phyloP scores from a whole-genome alignment of 2,888 invertebrate genomes.

The Lycophotia porphyrea region DNA sequence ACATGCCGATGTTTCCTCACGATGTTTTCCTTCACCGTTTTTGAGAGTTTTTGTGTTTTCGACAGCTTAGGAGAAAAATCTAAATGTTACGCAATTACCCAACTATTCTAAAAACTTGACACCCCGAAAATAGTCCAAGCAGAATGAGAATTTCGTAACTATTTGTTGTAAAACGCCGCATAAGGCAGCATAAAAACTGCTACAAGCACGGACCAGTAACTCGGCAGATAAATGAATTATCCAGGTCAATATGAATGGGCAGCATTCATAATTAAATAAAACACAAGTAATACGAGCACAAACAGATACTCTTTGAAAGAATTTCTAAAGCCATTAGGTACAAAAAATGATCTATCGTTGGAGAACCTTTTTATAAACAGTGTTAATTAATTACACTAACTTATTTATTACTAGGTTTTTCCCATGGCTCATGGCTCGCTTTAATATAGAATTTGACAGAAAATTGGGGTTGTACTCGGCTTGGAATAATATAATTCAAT shows the following conservation, averaged over 20 bases:
- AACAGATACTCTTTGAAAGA: constrained; percentile 6
- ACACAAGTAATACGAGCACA: neutral
- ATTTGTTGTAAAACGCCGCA: neutral
- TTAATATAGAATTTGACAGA: too few species aligned
- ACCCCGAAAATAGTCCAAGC: neutral
- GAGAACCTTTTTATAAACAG: neutral
- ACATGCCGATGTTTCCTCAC: too few species aligned
- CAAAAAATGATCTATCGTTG: neutral
- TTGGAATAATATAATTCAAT: too few species aligned
- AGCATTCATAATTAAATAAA: constrained; percentile 9
- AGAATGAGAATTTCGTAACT: neutral
- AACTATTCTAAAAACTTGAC: neutral
- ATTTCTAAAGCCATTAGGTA: neutral
- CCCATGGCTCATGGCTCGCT: too few species aligned
- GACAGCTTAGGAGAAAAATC: neutral
- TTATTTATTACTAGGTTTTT: too few species aligned
- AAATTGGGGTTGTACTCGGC: too few species aligned
- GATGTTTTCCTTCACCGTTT: too few species aligned
- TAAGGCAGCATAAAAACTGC: neutral
- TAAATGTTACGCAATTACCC: too few species aligned
- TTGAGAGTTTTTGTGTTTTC: too few species aligned
- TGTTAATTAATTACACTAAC: neutral
- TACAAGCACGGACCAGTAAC: too few species aligned
- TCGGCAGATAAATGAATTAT: constrained; percentile 14
- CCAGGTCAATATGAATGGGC: neutral